Conservation (phyloP, 2,888 invertebrate species). For the Chouioia cunea region DNA sequence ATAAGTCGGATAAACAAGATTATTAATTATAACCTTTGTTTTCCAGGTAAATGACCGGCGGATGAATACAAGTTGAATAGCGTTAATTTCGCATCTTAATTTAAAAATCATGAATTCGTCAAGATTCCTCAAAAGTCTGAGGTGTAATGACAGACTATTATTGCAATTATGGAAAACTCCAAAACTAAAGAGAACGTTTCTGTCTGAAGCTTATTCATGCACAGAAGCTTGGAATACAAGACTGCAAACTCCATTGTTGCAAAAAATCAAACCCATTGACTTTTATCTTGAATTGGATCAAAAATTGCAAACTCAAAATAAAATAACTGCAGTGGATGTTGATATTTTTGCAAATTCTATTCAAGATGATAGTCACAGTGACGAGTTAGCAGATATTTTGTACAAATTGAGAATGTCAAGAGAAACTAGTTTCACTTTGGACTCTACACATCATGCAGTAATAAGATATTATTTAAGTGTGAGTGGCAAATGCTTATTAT, state of each 20-base stretch:
- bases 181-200: conserved; percentile 70
- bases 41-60: conserved; percentile 13
- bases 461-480: conserved; percentile 72
- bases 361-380: conserved; percentile 72
- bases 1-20: neutral
- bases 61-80: neutral
- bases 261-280: conserved; percentile 75
- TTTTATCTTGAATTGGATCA: conserved; percentile 80
- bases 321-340: conserved; percentile 83
- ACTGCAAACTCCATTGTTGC: conserved; percentile 74
- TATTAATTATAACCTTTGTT: conserved; percentile 30
- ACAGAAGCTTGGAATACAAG: conserved; percentile 79
- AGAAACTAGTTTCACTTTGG: conserved; percentile 78
- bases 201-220: conserved; percentile 82
- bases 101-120: conserved; percentile 31
- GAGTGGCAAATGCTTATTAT: neutral
- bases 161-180: conserved; percentile 41
- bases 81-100: neutral
- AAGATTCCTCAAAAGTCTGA: conserved; percentile 29
- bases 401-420: conserved; percentile 80
- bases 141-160: conserved; percentile 43
- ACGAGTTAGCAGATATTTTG: conserved; percentile 81
- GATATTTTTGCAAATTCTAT: conserved; percentile 84
- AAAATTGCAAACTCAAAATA: conserved; percentile 74
- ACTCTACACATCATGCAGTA: conserved; percentile 87